Evolutionary conservation across 2,797 vertebrate genomes (phyloP), one percentile per base, ranked within the genome.

Genomic region (Microctenopoma lineatum): DNA sequence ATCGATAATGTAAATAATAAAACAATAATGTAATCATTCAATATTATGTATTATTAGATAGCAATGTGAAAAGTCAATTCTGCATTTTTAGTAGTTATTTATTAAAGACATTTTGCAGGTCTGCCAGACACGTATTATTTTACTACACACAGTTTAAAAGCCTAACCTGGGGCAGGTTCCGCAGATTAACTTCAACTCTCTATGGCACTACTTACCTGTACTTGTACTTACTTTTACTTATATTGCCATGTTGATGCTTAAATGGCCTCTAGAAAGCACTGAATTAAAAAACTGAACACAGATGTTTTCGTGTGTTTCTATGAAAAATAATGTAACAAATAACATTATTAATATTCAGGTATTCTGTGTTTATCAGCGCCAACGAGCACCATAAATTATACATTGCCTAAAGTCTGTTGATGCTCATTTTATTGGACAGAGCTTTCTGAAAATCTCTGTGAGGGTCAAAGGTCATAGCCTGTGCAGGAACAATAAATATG

Each of bases 381-480:
- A 42, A 5, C 14, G 14, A 16, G 14, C 41, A 42, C 15, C 41
- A 42, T 14, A 16, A 4, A 44, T 7, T 7, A 7, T 16, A 44
- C n/a, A 15, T 16, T 7, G n/a, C 16, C 16, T 3, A 2, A 7
- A 55, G 27, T 42, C 8, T 16, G 1, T 29, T 53, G 18, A 25
- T 52, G 7, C 60, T 41, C 7, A 60, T 42, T 16, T 42, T 42
- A 7, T 6, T 42, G 5, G n/a, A 46, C 4, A 39, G n/a, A 16
- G 5, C 41, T 42, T 6, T 12, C 3, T 46, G 3, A 46, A 46
- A 46, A 46, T 46, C 7, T 46, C 44, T 8, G 14, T 25, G 12
- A 16, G 14, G 26, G 41, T 64, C 39, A 66, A 47, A 46, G 42
- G 45, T 74, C 64, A 73, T 16, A 16, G 8, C 39, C 13, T 13